Evolutionary conservation across 64 coral and sea anemone genomes (phyloP).

Genomic region (Actinia tenebrosa): DNA sequence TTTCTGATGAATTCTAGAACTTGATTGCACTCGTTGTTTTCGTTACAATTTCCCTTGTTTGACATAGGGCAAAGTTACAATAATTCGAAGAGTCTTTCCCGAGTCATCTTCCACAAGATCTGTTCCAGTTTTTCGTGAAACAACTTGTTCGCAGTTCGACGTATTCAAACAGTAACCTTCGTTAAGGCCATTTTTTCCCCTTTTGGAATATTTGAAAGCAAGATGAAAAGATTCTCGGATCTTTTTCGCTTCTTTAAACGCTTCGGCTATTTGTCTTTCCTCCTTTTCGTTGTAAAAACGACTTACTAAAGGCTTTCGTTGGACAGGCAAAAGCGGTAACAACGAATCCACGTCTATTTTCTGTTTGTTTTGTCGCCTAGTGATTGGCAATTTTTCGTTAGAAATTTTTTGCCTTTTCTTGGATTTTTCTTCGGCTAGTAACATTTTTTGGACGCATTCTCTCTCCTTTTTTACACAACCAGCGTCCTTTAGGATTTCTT

Average conservation of each 20-base stretch:
- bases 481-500: not conserved
- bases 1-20: no score
- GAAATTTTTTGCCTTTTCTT: not conserved
- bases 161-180: not conserved
- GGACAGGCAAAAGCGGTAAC: constrained; percentile 1
- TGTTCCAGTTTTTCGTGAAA: not conserved
- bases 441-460: not conserved
- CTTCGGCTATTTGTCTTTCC: constrained; percentile 5
- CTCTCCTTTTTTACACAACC: not conserved
- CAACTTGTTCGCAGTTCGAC: not conserved
- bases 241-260: constrained; percentile 20
- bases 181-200: not conserved
- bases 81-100: not conserved
- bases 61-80: constrained; percentile 9
- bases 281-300: constrained; percentile 7
- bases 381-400: not conserved
- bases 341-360: not conserved
- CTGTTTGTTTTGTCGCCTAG: not conserved
- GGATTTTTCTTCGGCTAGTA: not conserved
- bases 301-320: constrained; percentile 2
- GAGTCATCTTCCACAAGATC: not conserved
- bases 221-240: constrained; percentile 16
- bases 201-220: constrained; percentile 24
- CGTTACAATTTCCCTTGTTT: not conserved
- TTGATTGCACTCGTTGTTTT: no score